Percentiles rank a stretch among this genome's conserved stretches.
phyloP scores from a whole-genome alignment of 2,797 vertebrate species.

The Hafferia zeledoni region DNA sequence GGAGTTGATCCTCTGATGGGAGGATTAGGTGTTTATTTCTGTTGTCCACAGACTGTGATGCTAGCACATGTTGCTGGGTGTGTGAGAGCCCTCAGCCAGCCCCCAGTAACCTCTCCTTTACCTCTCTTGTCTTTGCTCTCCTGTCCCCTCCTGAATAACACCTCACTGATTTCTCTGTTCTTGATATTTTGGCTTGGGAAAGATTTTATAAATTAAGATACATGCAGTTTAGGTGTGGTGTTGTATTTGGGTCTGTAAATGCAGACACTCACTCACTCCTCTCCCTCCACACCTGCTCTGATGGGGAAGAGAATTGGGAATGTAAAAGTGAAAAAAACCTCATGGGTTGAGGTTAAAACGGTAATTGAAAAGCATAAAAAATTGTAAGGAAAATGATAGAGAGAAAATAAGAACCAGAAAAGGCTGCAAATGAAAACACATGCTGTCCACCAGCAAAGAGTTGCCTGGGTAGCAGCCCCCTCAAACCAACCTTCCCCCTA shows the following conservation, averaged over 20 bases:
- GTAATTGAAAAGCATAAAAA: background rate
- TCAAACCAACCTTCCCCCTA: background rate
- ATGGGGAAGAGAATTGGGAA: background rate
- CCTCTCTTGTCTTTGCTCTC: background rate
- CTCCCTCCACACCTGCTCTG: too few relatives aligned
- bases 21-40: constrained; percentile 62
- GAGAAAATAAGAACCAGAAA: background rate
- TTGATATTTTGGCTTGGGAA: background rate
- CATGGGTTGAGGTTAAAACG: background rate
- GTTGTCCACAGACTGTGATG: background rate
- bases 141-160: background rate
- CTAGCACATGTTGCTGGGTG: background rate
- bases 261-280: background rate
- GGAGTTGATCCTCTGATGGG: constrained; percentile 32
- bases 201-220: background rate
- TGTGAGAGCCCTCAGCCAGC: background rate
- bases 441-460: background rate
- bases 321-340: background rate
- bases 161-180: background rate
- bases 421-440: background rate
- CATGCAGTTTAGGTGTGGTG: background rate
- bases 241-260: background rate
- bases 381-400: background rate
- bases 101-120: background rate
- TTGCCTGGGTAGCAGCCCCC: background rate